These are phyloP conservation scores for Buceros bicornis DNA, from an alignment of 2,797 vertebrate species.

Conservation along the genomic window DNA sequence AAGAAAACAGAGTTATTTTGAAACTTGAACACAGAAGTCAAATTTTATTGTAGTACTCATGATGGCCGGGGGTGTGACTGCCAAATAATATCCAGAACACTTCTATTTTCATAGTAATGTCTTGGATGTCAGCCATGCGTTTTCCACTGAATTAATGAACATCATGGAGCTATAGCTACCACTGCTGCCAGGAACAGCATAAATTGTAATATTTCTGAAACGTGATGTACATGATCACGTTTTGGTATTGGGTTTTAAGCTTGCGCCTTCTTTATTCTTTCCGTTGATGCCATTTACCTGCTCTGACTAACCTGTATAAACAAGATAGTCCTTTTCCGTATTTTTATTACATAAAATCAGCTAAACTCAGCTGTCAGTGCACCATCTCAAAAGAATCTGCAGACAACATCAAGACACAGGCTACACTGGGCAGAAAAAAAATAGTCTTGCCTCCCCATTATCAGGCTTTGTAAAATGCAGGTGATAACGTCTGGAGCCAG, in stretches of 20 bases:
- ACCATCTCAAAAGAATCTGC: neutral
- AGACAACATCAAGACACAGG: neutral
- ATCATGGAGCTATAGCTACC: neutral
- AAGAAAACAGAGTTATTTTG: conserved; percentile 62
- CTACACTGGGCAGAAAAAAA: neutral
- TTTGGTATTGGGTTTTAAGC: neutral
- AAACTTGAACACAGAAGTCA: conserved; percentile 26
- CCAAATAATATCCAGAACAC: conserved; percentile 52
- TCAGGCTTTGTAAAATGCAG: neutral
- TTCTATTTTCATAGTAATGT: conserved; percentile 62
- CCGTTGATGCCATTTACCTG: neutral
- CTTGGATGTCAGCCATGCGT: conserved; percentile 55
- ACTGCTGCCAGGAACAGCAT: conserved; percentile 4
- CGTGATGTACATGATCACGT: neutral
- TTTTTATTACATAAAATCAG: neutral
- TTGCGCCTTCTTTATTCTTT: neutral
- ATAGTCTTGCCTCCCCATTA: neutral
- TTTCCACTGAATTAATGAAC: conserved; percentile 42
- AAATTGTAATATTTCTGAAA: conserved; percentile 4
- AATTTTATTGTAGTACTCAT: conserved; percentile 56
- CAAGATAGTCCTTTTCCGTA: neutral
- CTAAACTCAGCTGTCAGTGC: neutral
- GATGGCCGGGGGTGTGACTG: conserved; percentile 51
- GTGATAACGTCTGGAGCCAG: neutral
- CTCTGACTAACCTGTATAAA: neutral